These are phyloP conservation scores for Druon quercuslanigerum DNA, from an alignment of 1,140 invertebrate genomes.

Conservation along the genomic window DNA sequence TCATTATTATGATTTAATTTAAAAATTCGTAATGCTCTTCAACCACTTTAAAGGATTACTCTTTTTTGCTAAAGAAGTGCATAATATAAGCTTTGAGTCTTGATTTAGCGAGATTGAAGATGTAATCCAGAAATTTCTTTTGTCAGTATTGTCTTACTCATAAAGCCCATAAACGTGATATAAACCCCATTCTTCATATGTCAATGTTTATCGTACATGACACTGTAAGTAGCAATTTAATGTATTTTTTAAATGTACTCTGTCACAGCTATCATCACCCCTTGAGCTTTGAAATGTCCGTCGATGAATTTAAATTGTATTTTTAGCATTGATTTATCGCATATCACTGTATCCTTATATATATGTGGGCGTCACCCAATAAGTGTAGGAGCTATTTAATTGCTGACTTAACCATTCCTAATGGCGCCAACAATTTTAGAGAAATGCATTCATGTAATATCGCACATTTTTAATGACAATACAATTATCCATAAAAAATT, in stretches of 20 bases:
- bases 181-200: conserved; percentile 11
- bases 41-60: too few relatives aligned
- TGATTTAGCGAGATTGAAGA: too few relatives aligned
- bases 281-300: conserved; percentile 40
- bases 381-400: conserved; percentile 51
- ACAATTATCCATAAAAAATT: conserved; percentile 42
- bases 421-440: conserved; percentile 52
- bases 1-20: too few relatives aligned
- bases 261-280: conserved; percentile 45
- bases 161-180: background rate
- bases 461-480: conserved; percentile 43
- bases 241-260: conserved; percentile 42
- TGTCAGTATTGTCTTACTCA: background rate
- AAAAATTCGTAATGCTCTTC: too few relatives aligned
- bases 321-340: conserved; percentile 54
- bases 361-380: conserved; percentile 43
- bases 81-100: too few relatives aligned
- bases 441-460: conserved; percentile 44
- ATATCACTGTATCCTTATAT: conserved; percentile 43
- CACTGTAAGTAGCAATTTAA: conserved; percentile 47
- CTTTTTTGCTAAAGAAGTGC: too few relatives aligned
- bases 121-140: background rate
- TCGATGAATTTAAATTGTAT: conserved; percentile 47
- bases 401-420: conserved; percentile 55
- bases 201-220: conserved; percentile 36